Conservation (phyloP, 2,113 vertebrate species). For the Herpetotheres cachinnans region DNA sequence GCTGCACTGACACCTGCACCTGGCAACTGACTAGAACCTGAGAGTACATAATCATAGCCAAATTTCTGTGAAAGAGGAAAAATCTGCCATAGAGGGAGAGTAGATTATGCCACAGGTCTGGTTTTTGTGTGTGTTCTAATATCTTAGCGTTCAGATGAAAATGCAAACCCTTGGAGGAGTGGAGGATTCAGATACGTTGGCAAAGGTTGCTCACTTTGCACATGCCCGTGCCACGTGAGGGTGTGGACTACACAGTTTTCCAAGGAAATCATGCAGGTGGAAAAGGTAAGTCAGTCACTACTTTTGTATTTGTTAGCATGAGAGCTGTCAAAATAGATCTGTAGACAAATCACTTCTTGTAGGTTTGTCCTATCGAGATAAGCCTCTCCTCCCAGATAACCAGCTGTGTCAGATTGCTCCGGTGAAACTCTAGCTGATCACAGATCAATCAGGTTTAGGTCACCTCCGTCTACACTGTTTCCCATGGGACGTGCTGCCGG, state of each 20-base stretch:
- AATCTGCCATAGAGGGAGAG: neutral
- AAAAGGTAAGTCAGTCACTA: neutral
- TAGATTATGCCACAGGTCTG: neutral
- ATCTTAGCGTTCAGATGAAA: neutral
- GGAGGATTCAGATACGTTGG: neutral
- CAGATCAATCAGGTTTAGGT: fast-evolving
- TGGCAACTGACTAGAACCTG: neutral
- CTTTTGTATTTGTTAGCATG: neutral
- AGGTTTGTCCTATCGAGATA: neutral
- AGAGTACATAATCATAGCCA: neutral
- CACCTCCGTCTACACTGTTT: fast-evolving
- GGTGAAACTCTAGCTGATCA: neutral
- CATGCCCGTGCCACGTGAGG: neutral
- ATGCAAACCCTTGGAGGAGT: neutral
- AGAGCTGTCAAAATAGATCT: neutral
- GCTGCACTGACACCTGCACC: neutral
- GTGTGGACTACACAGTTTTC: neutral
- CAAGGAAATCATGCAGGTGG: neutral
- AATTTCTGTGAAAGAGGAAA: neutral
- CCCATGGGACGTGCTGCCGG: neutral
- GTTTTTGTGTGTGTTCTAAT: neutral
- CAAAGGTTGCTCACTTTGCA: neutral
- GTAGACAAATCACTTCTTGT: neutral
- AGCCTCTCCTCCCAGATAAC: neutral
- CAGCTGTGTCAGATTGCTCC: neutral